These are phyloP conservation scores for Ennomos erosarius DNA, from an alignment of 2,888 invertebrate genomes.

Conservation along the genomic window DNA sequence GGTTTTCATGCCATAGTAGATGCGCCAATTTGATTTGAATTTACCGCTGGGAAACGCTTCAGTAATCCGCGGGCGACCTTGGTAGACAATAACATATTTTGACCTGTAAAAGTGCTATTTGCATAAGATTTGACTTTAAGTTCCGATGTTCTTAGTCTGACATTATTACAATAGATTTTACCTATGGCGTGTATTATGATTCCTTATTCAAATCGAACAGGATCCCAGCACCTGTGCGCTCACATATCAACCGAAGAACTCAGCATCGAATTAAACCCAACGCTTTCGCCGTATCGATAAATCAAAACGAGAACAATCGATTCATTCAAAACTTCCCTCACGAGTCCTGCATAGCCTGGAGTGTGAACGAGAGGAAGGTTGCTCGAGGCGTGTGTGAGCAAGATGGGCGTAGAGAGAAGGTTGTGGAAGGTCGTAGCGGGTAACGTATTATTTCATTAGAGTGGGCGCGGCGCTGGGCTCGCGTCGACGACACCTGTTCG, in stretches of 20 bases:
- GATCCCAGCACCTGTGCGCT: conserved; percentile 10
- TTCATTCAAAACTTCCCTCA: conserved; percentile 33
- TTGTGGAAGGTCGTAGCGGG: conserved; percentile 76
- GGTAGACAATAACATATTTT: too few relatives aligned
- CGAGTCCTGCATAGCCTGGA: conserved; percentile 31
- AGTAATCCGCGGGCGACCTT: too few relatives aligned
- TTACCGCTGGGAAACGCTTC: too few relatives aligned
- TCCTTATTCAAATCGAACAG: neutral
- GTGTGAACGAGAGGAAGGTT: conserved; percentile 31
- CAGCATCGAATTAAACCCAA: conserved; percentile 16
- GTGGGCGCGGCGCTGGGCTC: conserved; percentile 66
- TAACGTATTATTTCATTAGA: conserved; percentile 79
- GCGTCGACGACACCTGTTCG: conserved; percentile 74
- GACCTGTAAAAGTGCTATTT: too few relatives aligned
- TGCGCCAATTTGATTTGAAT: too few relatives aligned
- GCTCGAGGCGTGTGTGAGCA: conserved; percentile 38
- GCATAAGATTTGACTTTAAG: too few relatives aligned
- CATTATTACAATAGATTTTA: too few relatives aligned
- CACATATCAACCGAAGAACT: conserved; percentile 9
- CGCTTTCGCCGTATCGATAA: conserved; percentile 38
- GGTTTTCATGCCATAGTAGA: too few relatives aligned
- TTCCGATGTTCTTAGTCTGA: too few relatives aligned
- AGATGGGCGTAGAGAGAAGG: conserved; percentile 60
- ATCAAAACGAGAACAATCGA: conserved; percentile 40
- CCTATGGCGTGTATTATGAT: too few relatives aligned